Percentiles rank a stretch among this genome's conserved stretches.
phyloP scores from a whole-genome alignment of 1,140 invertebrate genomes.

The Magallana ariakensis region DNA sequence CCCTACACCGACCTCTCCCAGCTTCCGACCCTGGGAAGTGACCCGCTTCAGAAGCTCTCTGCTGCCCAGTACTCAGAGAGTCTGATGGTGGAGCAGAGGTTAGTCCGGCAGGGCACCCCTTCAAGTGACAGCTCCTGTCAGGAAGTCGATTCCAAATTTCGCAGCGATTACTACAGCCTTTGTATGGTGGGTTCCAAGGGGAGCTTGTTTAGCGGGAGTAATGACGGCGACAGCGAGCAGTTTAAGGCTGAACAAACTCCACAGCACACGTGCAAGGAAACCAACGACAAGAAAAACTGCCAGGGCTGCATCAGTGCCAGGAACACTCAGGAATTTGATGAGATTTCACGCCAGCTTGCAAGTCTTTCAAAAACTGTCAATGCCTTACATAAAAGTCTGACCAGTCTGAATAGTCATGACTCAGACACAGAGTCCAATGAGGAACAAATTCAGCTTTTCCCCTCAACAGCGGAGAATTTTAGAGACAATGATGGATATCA shows the following conservation, averaged over 20 bases:
- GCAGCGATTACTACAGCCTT: constrained; percentile 69
- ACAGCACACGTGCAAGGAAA: constrained; percentile 52
- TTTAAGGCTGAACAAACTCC: constrained; percentile 45
- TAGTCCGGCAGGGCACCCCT: constrained; percentile 49
- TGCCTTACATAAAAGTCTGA: constrained; percentile 72
- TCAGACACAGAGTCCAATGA: constrained; percentile 66
- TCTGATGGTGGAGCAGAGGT: not conserved
- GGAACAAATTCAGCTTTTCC: constrained; percentile 53
- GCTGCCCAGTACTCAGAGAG: constrained; percentile 13
- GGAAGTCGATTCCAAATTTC: constrained; percentile 53
- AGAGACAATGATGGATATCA: constrained; percentile 71
- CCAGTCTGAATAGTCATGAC: constrained; percentile 71
- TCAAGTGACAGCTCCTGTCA: constrained; percentile 53
- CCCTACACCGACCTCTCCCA: constrained; percentile 14
- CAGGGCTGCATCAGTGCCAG: constrained; percentile 54
- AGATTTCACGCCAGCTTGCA: constrained; percentile 73
- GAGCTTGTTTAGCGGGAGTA: constrained; percentile 64
- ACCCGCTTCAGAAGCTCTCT: not conserved
- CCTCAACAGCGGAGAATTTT: constrained; percentile 43
- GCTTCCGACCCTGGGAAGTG: not conserved
- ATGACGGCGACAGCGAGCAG: constrained; percentile 58
- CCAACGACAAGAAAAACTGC: constrained; percentile 51
- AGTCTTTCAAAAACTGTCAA: constrained; percentile 74
- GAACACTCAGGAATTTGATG: constrained; percentile 71
- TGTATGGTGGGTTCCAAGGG: constrained; percentile 70